Evolutionary conservation across 2,888 invertebrate species (phyloP).

Genomic region (Antheraea assamensis): DNA sequence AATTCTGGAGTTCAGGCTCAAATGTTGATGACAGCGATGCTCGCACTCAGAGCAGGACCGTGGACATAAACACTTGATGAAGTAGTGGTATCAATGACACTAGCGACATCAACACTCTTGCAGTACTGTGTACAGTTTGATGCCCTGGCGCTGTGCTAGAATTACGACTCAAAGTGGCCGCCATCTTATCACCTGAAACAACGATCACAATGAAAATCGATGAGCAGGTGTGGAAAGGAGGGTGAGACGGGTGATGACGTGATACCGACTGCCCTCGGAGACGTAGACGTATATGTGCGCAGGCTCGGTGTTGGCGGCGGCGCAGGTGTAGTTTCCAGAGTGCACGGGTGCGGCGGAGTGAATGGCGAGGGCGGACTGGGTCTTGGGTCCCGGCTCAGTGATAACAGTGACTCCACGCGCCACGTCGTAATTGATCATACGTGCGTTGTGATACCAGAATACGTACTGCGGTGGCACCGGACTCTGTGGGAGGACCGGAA

Average conservation of each 20-base stretch:
- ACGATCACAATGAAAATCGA: neutral
- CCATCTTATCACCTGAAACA: conserved; percentile 92
- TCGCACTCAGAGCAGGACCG: neutral
- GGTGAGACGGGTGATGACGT: neutral
- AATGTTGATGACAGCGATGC: neutral
- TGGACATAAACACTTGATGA: neutral
- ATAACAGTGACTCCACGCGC: conserved; percentile 91
- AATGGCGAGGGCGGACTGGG: conserved; percentile 93
- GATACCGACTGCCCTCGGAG: conserved; percentile 88
- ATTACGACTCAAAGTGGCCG: conserved; percentile 92
- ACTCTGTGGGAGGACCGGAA: conserved; percentile 83
- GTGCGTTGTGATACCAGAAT: conserved; percentile 97
- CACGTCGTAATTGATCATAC: conserved; percentile 96
- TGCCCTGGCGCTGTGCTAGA: conserved; percentile 47
- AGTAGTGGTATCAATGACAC: conserved; percentile 3
- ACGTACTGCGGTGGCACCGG: conserved; percentile 96
- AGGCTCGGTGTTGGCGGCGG: conserved; percentile 94
- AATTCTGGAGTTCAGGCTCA: neutral
- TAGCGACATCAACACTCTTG: neutral
- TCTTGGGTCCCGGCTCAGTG: conserved; percentile 92
- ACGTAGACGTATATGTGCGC: conserved; percentile 95
- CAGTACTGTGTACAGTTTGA: conserved; percentile 22
- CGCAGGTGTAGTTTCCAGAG: conserved; percentile 96
- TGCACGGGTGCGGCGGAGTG: conserved; percentile 91
- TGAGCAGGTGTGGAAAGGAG: neutral